Evolutionary conservation across 2,888 invertebrate genomes (phyloP), one percentile per base, ranked within the genome.

Genomic region (Cheilosia vernalis): DNA sequence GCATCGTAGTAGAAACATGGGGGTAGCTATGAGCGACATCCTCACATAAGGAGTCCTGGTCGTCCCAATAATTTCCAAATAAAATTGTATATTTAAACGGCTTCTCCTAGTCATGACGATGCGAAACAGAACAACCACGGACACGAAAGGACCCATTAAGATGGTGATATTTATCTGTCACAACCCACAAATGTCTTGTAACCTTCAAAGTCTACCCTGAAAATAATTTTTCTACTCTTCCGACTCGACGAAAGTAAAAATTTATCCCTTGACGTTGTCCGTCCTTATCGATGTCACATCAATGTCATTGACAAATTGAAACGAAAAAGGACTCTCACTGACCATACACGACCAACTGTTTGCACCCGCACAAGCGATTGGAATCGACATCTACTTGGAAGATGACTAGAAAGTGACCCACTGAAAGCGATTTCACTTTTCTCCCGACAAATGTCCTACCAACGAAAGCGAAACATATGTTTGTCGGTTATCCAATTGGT

Each of bases 361-460:
- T 15, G 67, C 69, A 79, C 63, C 37, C 37, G 63, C 69, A 64
- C 61, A 63, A 55, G 44, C 47, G 61, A 78, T 30, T 67, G 72
- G 55, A 40, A 72, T 70, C 78, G 61, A 61, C 47, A 74, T 37
- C 37, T 37, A 74, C 40, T 61, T 40, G 63, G 37, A 74, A 80
- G 70, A 64, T 76, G 84, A 80, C 76, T 80, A 80, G 76, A 85
- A 85, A 85, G 80, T 85, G 84, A 80, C 78, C 58, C 51, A 21
- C 60, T 19, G 61, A 42, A 66, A 9, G n/a, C 17, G 30, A 67
- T 63, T 61, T 74, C 64, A 84, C 74, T 84, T 84, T 79, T 58
- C 21, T 10, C 47, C 63, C 19, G 47, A 19, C 17, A 19, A 13
- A 44, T 42, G 56, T 79, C 72, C 63, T 72, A 44, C 60, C 15